Conservation (phyloP, 2,888 invertebrate genomes). For the Drosophila glabriapex region DNA sequence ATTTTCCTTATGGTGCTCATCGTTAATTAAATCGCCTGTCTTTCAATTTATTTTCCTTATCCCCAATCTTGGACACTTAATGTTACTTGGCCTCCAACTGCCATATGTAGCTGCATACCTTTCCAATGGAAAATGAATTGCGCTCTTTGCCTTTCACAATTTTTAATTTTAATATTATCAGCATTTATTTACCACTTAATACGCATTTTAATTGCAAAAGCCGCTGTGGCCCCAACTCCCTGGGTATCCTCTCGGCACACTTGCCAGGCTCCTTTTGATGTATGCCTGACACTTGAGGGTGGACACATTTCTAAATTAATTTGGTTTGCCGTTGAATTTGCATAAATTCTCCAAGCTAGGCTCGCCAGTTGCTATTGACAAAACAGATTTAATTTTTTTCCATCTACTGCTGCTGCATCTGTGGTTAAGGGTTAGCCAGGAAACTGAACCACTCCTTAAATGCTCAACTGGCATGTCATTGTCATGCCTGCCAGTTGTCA, state of each 20-base stretch:
- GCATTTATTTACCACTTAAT: conserved; percentile 62
- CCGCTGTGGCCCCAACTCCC: conserved; percentile 16
- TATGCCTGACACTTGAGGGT: conserved; percentile 69
- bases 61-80: neutral
- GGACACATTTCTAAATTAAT: conserved; percentile 77
- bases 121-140: conserved; percentile 15
- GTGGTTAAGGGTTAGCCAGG: conserved; percentile 54
- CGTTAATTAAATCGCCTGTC: neutral
- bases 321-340: conserved; percentile 64
- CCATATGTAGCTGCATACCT: neutral
- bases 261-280: conserved; percentile 49
- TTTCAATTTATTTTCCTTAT: neutral
- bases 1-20: neutral
- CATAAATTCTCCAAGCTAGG: conserved; percentile 59
- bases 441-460: conserved; percentile 30
- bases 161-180: conserved; percentile 22
- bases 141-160: conserved; percentile 2
- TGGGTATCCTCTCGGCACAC: neutral
- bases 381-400: conserved; percentile 47
- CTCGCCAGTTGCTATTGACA: conserved; percentile 56
- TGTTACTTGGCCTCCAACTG: neutral
- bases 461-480: conserved; percentile 63
- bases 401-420: neutral
- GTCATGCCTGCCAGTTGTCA: conserved; percentile 55
- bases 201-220: conserved; percentile 57